Evolutionary conservation across 2,888 invertebrate species (phyloP).

Genomic region (Schizotus pectinicornis): DNA sequence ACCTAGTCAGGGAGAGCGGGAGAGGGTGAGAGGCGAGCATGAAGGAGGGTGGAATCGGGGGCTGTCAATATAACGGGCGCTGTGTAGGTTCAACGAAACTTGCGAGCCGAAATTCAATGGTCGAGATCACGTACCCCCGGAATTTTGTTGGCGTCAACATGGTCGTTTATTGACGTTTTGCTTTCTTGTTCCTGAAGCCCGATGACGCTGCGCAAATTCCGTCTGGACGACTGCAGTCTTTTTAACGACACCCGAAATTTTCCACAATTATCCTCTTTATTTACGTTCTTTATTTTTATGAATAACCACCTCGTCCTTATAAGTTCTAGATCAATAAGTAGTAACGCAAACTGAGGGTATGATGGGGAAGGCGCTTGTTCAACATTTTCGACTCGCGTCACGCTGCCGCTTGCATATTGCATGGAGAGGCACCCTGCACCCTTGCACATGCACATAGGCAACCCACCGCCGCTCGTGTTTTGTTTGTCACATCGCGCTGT

Average conservation of each 20-base stretch:
- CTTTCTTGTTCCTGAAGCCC: too few species aligned
- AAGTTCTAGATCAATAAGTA: neutral
- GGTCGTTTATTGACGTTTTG: too few species aligned
- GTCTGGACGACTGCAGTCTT: too few species aligned
- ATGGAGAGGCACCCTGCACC: neutral
- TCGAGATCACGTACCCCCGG: neutral
- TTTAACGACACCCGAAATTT: too few species aligned
- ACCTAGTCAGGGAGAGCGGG: slow-evolving; percentile 44
- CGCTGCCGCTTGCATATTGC: neutral
- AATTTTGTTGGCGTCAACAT: too few species aligned
- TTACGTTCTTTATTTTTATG: too few species aligned
- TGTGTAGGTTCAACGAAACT: slow-evolving; percentile 25
- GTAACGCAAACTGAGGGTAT: neutral
- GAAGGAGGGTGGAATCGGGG: slow-evolving; percentile 45
- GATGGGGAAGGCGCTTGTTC: neutral
- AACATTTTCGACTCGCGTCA: slow-evolving; percentile 1
- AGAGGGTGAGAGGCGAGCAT: slow-evolving; percentile 31
- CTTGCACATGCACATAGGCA: slow-evolving; percentile 14
- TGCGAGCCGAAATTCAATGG: slow-evolving; percentile 6
- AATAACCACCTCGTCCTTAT: neutral
- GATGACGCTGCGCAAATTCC: too few species aligned
- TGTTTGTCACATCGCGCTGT: slow-evolving; percentile 43
- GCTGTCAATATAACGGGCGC: slow-evolving; percentile 47
- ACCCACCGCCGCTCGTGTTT: slow-evolving; percentile 34
- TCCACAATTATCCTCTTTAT: too few species aligned